These are phyloP conservation scores for Rhabdomys dilectus DNA, from an alignment of 2,113 vertebrate genomes.

Conservation along the genomic window DNA sequence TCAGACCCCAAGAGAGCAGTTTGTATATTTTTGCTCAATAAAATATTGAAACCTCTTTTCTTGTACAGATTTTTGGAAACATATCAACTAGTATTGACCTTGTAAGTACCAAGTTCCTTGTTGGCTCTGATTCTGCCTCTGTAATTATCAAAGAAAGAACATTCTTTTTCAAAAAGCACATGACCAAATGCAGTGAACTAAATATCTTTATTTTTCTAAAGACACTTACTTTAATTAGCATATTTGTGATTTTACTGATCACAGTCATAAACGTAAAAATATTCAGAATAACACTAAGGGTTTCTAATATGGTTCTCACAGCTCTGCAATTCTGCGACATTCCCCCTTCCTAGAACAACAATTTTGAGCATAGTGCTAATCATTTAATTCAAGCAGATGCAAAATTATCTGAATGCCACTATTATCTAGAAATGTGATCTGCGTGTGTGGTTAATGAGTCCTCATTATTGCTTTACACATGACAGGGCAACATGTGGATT, in stretches of 20 bases:
- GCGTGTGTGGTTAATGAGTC: neutral
- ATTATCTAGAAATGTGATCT: conserved; percentile 9
- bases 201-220: conserved; percentile 64
- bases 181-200: conserved; percentile 38
- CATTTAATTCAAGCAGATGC: neutral
- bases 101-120: conserved; percentile 68
- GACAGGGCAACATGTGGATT: neutral
- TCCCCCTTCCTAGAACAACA: neutral
- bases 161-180: conserved; percentile 66
- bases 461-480: neutral
- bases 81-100: conserved; percentile 69
- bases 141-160: conserved; percentile 61
- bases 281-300: conserved; percentile 34
- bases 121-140: conserved; percentile 55
- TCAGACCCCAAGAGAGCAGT: conserved; percentile 65
- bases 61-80: conserved; percentile 64
- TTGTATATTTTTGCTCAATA: conserved; percentile 72
- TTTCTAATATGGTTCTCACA: neutral
- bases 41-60: conserved; percentile 67
- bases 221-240: conserved; percentile 55
- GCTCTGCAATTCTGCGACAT: conserved; percentile 29
- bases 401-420: neutral
- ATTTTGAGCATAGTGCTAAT: neutral
- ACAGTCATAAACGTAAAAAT: conserved; percentile 48
- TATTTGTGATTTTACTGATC: conserved; percentile 33